Base-by-base conservation (phyloP, 2,797 vertebrate genomes). In the Natrix natrix region DNA sequence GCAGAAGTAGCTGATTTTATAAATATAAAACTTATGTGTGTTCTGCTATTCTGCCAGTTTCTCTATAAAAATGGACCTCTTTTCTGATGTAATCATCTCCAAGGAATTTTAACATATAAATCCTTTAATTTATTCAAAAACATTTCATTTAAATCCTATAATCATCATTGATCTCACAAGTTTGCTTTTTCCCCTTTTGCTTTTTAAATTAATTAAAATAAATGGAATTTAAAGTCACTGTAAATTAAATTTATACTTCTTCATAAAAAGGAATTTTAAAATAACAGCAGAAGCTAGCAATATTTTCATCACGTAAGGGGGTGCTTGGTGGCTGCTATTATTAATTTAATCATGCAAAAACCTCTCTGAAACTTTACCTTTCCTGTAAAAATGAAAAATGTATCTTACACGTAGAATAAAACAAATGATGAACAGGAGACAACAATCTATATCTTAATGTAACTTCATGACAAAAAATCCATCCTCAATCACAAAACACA, bases 161-260 rank as follows among this genome's bases (percentile, higher is more conserved):
- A 56, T 22, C 26, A 63, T 32, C 17, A 63, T 5, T 63, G 57
- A 63, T 91, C 32, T 57, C 32, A 91, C 28, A 8, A 11, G 13
- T 55, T 90, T 57, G 26, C 14, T 52, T 1, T n/a, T 43, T 1
- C 5, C 8, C 13, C 14, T 4, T 56, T 6, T 74, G 55, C 86
- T 22, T 88, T 59, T 88, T 60, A 43, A 88, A 74, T 92, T 88
- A 88, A 88, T 78, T 91, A 93, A 90, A 87, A 69, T 63, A 61
- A 90, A 32, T 28, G 32, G 83, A 86, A 32, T 87, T 93, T 91
- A 88, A 59, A 57, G 37, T 90, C 87, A 92, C 43, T 69, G 56
- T 92, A 28, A 92, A 52, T 89, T 16, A 63, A 52, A 90, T 92
- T n/a, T 91, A 32, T 74, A 86, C 52, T 28, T 32, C 66, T 43